These are phyloP conservation scores for Muscina levida DNA, from an alignment of 2,888 invertebrate genomes.

Conservation along the genomic window DNA sequence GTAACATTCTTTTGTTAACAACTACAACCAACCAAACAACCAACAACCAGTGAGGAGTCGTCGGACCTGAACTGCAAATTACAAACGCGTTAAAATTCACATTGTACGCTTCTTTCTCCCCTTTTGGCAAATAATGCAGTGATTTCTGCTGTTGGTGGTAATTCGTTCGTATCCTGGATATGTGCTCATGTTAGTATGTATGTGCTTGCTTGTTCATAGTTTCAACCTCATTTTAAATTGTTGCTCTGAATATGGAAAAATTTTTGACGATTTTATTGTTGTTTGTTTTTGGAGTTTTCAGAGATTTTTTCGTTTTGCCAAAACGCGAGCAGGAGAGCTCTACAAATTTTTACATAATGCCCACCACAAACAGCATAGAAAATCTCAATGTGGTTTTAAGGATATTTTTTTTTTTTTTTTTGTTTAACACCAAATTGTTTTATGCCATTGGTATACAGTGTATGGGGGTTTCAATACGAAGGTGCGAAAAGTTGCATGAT, in stretches of 20 bases:
- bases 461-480: not conserved
- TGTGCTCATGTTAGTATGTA: not conserved
- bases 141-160: slow-evolving; percentile 56
- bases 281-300: not conserved
- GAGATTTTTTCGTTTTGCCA: slow-evolving; percentile 35
- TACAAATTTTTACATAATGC: slow-evolving; percentile 63
- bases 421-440: not conserved
- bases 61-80: slow-evolving; percentile 7
- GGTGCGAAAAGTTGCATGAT: not conserved
- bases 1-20: slow-evolving; percentile 62
- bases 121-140: slow-evolving; percentile 64
- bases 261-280: slow-evolving; percentile 56
- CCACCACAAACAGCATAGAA: slow-evolving; percentile 65
- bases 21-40: no score
- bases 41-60: slow-evolving; percentile 17
- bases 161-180: slow-evolving; percentile 16
- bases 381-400: slow-evolving; percentile 63
- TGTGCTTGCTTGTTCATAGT: no score
- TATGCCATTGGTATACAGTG: not conserved
- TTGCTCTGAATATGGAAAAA: slow-evolving; percentile 29
- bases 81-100: slow-evolving; percentile 54
- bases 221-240: slow-evolving; percentile 28
- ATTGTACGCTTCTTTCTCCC: slow-evolving; percentile 39
- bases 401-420: slow-evolving; percentile 50
- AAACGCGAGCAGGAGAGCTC: slow-evolving; percentile 38